Evolutionary conservation across 53 echinoderm and acorn worm species (phyloP), one percentile per base, ranked within the genome.

Genomic region (Crossaster papposus): DNA sequence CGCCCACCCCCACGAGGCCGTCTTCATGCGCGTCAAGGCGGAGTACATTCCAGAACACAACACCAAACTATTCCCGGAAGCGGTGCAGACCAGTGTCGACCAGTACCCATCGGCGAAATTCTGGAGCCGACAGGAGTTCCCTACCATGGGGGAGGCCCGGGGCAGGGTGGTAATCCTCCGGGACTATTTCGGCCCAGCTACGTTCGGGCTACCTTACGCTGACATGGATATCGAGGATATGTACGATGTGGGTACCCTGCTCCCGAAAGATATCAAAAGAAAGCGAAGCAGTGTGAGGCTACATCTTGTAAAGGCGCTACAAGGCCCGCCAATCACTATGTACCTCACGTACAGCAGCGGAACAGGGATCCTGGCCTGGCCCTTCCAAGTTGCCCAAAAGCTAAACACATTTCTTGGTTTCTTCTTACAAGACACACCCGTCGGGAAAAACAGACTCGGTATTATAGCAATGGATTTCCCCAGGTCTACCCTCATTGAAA

Each of bases 311-410:
- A 90, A 80, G 54, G 82, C 90, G 14, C 15, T 10, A 58, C 20
- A 11, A 2, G 80, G 80, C 29, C 54, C 54, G 32, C 17, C 31
- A 13, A 50, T n/a, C 23, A 81, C 82, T 15, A 34, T 80, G 72
- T 90, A 90, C 81, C 82, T 90, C 11, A 90, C 90, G 13, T 90
- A 90, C 74, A 70, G 81, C 55, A 90, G 90, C 33, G 90, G 90
- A 11, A 53, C 90, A 12, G 79, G 90, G 20, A n/a, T 44, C 26
- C 44, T 80, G 10, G 90, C 82, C 23, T 54, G 55, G 64, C 90
- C 90, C 0, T 31, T 29, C 55, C 32, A 31, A 17, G 81, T 90
- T 30, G 70, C 90, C 10, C 51, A 54, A 6, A 14, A 24, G 38
- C n/a, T 90, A 0, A 90, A 90, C 72, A 52, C 37, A 29, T n/a